Percentiles rank a stretch among this genome's conserved stretches.
These are phyloP conservation scores for Muschampia plurimacula DNA, from an alignment of 2,888 invertebrate genomes.

Conservation along the genomic window DNA sequence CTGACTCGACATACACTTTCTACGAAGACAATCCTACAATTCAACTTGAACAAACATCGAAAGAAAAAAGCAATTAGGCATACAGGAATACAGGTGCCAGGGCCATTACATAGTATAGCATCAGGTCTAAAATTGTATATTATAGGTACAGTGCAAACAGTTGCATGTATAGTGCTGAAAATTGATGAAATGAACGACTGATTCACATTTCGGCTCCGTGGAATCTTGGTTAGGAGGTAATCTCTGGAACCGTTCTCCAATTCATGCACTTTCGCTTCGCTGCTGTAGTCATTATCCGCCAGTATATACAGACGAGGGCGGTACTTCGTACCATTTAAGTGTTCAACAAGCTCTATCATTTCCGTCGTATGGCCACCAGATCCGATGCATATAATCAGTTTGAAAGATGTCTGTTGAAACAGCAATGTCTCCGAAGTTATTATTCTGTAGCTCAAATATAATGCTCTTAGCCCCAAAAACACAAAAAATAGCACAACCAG, in stretches of 20 bases:
- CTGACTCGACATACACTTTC: slow-evolving; percentile 98
- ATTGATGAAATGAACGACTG: slow-evolving; percentile 94
- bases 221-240: slow-evolving; percentile 87
- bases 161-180: slow-evolving; percentile 91
- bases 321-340: slow-evolving; percentile 88
- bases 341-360: slow-evolving; percentile 90
- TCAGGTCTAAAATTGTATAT: slow-evolving; percentile 90
- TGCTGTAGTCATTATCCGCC: slow-evolving; percentile 92
- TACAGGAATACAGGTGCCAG: slow-evolving; percentile 98
- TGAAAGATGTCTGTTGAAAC: slow-evolving; percentile 50
- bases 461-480: slow-evolving; percentile 51
- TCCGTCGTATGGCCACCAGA: slow-evolving; percentile 98
- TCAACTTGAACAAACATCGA: slow-evolving; percentile 88
- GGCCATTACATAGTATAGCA: slow-evolving; percentile 96
- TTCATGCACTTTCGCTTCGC: slow-evolving; percentile 88
- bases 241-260: slow-evolving; percentile 71
- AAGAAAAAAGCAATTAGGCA: slow-evolving; percentile 92
- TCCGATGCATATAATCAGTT: slow-evolving; percentile 88
- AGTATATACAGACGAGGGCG: slow-evolving; percentile 91
- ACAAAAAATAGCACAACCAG: slow-evolving; percentile 8
- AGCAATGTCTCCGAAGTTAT: slow-evolving; percentile 41
- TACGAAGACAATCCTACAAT: slow-evolving; percentile 93
- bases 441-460: slow-evolving; percentile 59
- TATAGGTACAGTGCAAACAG: slow-evolving; percentile 88
- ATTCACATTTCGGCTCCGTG: slow-evolving; percentile 94